Base-by-base conservation (phyloP, 2,113 vertebrate genomes). In the Mobula hypostoma region DNA sequence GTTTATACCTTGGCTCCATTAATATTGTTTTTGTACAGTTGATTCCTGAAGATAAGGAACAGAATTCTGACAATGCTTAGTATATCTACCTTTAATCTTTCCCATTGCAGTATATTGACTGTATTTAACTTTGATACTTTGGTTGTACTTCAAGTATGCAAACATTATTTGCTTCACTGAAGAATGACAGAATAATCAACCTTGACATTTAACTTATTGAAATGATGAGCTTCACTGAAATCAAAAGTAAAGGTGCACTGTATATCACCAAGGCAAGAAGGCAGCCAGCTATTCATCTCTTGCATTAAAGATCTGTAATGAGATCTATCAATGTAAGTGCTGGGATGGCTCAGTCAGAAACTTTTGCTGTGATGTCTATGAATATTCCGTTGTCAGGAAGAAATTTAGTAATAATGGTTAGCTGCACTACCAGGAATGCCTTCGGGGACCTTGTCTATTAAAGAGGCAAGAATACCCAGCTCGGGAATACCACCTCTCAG, bases 21-120 rank as follows among this genome's bases (percentile, higher is more conserved):
- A 95, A 94, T 97, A 97, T 97, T 96, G 97, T 97, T 97, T 95
- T 95, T 96, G 96, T 94, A 95, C 95, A 95, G 96, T 95, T 95
- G 96, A 95, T 96, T 96, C 96, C 95, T 74, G 68, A 74, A 48
- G 90, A 14, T 40, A 27, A 92, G 96, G 96, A 96, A 94, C 19
- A 68, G 94, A 96, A 94, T 95, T 94, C 95, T 95, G 90, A 95
- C 95, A 63, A 95, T 95, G 94, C 94, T 94, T 95, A 24, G 14
- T 68, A n/a, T 70, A 91, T 61, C 61, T 63, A 88, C 36, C 8
- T 7, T 74, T 93, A 93, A 56, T 70, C 70, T 93, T 93, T 76
- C 68, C 11, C 91, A 24, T 92, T 74, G 70, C 21, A 74, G 21
- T 48, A 68, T 74, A 32, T 74, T 4, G 32, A 36, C 58, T 70